Conservation (phyloP, 2,113 vertebrate genomes). For the Nansenia antarctica region DNA sequence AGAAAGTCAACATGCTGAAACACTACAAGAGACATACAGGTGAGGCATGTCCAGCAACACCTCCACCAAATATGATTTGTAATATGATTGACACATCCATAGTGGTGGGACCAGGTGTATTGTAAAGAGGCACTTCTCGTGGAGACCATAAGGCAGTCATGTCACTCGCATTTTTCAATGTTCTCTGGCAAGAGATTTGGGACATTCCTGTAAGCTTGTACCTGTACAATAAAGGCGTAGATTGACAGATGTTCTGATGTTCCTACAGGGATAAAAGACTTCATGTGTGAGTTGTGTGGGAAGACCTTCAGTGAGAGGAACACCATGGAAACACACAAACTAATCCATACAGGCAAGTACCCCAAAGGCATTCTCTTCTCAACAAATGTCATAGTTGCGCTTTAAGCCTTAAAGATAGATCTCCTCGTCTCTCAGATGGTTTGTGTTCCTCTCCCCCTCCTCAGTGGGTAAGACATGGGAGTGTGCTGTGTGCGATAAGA, state of each 20-base stretch:
- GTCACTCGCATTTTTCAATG: no score
- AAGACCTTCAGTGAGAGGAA: slow-evolving; percentile 98
- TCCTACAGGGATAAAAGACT: slow-evolving; percentile 93
- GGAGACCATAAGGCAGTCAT: no score
- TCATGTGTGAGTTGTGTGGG: slow-evolving; percentile 97
- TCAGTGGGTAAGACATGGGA: slow-evolving; percentile 97
- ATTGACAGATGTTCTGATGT: background rate
- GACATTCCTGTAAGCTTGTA: no score
- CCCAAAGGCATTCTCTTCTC: no score
- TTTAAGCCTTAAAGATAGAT: background rate
- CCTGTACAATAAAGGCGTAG: background rate
- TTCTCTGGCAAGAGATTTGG: no score
- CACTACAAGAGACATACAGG: slow-evolving; percentile 97
- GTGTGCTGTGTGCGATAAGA: slow-evolving; percentile 92
- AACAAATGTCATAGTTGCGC: background rate
- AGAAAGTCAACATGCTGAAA: slow-evolving; percentile 99
- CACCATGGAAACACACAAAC: slow-evolving; percentile 96
- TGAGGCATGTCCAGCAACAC: slow-evolving; percentile 52
- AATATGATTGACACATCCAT: no score
- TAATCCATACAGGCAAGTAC: slow-evolving; percentile 91
- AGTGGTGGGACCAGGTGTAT: no score
- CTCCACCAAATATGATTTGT: background rate
- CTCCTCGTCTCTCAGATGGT: background rate
- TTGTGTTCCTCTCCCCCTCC: background rate
- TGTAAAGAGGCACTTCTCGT: no score